A percentile compares a stretch with the other conserved stretches of the same genome.
These are phyloP conservation scores for Etheostoma spectabile DNA, from an alignment of 2,113 vertebrate genomes.

Conservation along the genomic window DNA sequence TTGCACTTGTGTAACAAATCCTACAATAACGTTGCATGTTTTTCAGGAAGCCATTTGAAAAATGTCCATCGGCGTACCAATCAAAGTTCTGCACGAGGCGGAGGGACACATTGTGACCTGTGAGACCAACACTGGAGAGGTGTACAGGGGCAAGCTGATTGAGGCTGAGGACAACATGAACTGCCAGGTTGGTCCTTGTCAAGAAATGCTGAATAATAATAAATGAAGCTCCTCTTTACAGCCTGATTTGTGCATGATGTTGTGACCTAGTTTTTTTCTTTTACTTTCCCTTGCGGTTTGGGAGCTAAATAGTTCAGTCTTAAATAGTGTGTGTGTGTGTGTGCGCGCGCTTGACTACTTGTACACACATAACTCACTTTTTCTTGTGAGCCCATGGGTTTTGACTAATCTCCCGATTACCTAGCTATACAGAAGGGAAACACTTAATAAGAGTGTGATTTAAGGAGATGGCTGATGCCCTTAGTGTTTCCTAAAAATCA, in stretches of 20 bases:
- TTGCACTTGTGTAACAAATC: background rate
- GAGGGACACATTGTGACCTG: constrained; percentile 98
- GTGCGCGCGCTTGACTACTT: background rate
- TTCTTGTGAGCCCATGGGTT: background rate
- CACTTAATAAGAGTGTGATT: background rate
- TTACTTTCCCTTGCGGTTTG: background rate
- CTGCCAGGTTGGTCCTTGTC: constrained; percentile 88
- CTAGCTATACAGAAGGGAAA: background rate
- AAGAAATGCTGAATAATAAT: background rate
- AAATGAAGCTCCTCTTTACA: background rate
- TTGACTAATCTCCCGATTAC: background rate
- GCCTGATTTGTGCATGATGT: background rate
- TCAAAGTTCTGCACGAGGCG: constrained; percentile 98
- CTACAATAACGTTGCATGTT: background rate
- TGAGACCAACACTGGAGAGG: constrained; percentile 96
- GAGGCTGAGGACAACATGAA: constrained; percentile 99
- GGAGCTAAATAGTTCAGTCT: background rate
- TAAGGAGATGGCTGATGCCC: background rate
- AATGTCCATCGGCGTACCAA: constrained; percentile 97
- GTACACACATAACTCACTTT: background rate
- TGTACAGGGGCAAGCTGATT: constrained; percentile 96
- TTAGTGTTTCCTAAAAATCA: background rate
- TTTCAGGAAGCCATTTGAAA: constrained; percentile 45
- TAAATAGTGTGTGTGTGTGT: background rate
- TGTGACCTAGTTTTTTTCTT: background rate